Conservation (phyloP, 92 coral and sea anemone genomes). For the Phenganax subtilis region DNA sequence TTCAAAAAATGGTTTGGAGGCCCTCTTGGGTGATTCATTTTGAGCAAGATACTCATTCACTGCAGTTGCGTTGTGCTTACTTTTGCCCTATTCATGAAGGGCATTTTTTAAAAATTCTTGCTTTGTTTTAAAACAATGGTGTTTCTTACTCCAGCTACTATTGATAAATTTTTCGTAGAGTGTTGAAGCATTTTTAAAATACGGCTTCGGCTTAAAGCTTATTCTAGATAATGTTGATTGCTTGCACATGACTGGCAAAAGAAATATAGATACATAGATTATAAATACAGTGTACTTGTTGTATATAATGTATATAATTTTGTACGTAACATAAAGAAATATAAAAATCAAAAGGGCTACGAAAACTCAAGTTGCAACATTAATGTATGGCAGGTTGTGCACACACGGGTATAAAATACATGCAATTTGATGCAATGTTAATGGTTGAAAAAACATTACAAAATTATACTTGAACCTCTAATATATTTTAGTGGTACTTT, state of each 20-base stretch:
- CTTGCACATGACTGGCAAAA: constrained; percentile 1
- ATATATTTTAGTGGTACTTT: background rate
- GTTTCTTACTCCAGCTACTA: constrained; percentile 1
- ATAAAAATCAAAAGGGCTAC: background rate
- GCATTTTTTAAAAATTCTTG: constrained; percentile 14
- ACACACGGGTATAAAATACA: background rate
- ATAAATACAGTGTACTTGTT: background rate
- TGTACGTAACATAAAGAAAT: background rate
- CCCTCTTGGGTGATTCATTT: background rate
- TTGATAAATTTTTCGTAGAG: constrained; percentile 2
- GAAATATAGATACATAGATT: too few relatives aligned
- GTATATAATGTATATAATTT: background rate
- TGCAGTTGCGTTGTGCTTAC: background rate
- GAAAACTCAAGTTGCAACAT: background rate
- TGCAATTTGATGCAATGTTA: background rate
- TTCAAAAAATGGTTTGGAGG: constrained; percentile 7
- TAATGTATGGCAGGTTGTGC: background rate
- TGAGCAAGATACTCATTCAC: constrained; percentile 7
- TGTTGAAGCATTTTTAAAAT: constrained; percentile 6
- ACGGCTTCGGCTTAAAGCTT: constrained; percentile 9
- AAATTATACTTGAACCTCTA: constrained; percentile 4
- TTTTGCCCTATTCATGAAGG: constrained; percentile 1
- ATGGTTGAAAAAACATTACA: background rate
- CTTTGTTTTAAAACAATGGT: constrained; percentile 2
- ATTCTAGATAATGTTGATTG: background rate